Evolutionary conservation across 2,113 vertebrate species (phyloP).

Genomic region (Odocoileus virginianus): DNA sequence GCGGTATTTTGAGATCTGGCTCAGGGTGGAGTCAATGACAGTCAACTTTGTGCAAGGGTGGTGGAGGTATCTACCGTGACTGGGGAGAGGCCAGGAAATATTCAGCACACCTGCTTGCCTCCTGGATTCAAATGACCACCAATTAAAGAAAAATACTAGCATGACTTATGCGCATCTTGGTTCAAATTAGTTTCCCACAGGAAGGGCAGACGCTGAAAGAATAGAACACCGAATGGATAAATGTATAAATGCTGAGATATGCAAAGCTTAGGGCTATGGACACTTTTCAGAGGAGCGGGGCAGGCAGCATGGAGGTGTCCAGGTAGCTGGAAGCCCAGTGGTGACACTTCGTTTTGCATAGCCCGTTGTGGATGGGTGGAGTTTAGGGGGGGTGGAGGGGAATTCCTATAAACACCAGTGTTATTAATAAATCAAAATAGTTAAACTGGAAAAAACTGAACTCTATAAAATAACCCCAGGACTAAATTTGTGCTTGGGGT

Average conservation of each 20-base stretch:
- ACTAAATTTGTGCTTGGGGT: background rate
- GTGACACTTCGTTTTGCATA: too few species aligned
- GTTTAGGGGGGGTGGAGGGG: background rate
- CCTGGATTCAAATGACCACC: background rate
- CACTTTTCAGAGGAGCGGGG: background rate
- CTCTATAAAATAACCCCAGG: background rate
- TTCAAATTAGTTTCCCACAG: background rate
- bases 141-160: background rate
- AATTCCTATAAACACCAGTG: background rate
- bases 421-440: background rate
- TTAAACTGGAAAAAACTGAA: background rate
- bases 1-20: background rate
- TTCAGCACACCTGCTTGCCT: background rate
- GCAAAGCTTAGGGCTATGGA: background rate
- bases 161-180: background rate
- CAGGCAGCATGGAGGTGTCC: background rate
- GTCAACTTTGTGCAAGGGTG: background rate
- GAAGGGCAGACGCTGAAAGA: background rate
- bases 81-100: background rate
- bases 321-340: background rate
- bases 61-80: background rate
- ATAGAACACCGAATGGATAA: background rate
- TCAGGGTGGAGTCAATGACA: background rate
- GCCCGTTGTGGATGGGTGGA: background rate
- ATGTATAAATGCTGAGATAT: background rate